Evolutionary conservation across 2,888 invertebrate genomes (phyloP), one percentile per base, ranked within the genome.

Genomic region (Aspidapion aeneum): DNA sequence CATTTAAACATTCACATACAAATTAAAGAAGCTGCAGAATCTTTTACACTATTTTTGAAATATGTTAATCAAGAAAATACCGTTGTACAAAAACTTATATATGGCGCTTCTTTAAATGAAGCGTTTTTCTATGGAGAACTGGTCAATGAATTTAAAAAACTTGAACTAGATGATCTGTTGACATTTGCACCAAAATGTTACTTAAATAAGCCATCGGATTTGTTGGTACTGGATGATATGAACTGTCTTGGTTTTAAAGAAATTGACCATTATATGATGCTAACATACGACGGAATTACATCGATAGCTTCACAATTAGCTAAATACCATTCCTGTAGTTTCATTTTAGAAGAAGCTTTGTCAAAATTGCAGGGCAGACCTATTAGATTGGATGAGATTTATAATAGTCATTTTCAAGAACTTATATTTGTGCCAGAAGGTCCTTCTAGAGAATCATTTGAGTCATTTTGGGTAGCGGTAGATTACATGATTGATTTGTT

Each of bases 181-280:
- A 67, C 68, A 22, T 72, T 72, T 58, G 75, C 80, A 0, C 74
- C 81, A 1, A 62, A 69, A 18, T 81, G 79, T 69, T 79, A 77
- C 66, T 69, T 77, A 9, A 70, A 73, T 1, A 74, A 77, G 52
- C 65, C 72, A 1, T 69, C 73, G 50, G 71, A 79, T 60, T 62
- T 76, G 9, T 63, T 81, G 1, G 72, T 82, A 1, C 74, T 82
- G 21, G 80, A 82, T 65, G 77, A 82, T 56, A 67, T 81, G 21
- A 56, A 67, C 55, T 17, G 60, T 48, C 0, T 61, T 63, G 61
- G 69, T 21, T 73, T 62, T 57, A 49, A 55, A 3, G 58, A 59
- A 16, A 17, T 68, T n/a, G 56, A 66, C 1, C 58, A 65, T n/a
- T 58, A 60, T 49, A 61, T 19, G 18, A 58, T 64, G 1, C 61